Evolutionary conservation across 2,888 invertebrate genomes (phyloP), one percentile per base, ranked within the genome.

Genomic region (Latrodectus hesperus): DNA sequence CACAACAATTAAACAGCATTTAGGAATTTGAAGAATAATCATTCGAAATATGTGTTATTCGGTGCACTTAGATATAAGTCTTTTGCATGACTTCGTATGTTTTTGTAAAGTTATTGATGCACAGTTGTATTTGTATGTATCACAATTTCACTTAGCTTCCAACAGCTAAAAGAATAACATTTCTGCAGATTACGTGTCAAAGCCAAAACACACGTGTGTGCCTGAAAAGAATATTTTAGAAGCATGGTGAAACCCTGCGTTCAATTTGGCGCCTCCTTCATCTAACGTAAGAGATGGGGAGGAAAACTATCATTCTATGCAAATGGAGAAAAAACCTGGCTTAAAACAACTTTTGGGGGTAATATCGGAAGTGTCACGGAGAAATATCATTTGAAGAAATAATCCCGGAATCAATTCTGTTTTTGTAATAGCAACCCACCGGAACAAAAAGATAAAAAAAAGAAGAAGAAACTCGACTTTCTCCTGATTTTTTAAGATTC

Each of bases 361-460:
- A 84, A 77, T 84, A 77, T 49, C 16, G 12, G 53, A 38, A 67
- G 17, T 74, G 78, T 73, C 78, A 78, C 76, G 22, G 64, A 52
- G 60, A 80, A 67, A 67, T 52, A 64, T 79, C 78, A 80, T 81
- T 81, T 81, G 78, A 78, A 67, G 73, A 51, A 73, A 78, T 26
- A 67, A 64, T 72, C 74, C 49, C 49, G 60, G 67, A 84, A 84
- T 84, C 84, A 84, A 84, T 84, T 84, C 78, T 73, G 26, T 38
- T 84, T 65, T 73, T 78, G 84, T 84, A 84, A 84, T 84, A 78
- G 84, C 78, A 68, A 76, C 76, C 67, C 52, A 53, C 67, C 49
- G 71, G 11, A 38, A 49, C 49, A 49, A 49, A n/a, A 14, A 9
- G 71, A 71, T 6, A 51, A 51, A 49, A 74, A 14, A 49, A n/a